Base-by-base conservation (phyloP, 2,113 vertebrate genomes). In the Pterophyllum scalare region DNA sequence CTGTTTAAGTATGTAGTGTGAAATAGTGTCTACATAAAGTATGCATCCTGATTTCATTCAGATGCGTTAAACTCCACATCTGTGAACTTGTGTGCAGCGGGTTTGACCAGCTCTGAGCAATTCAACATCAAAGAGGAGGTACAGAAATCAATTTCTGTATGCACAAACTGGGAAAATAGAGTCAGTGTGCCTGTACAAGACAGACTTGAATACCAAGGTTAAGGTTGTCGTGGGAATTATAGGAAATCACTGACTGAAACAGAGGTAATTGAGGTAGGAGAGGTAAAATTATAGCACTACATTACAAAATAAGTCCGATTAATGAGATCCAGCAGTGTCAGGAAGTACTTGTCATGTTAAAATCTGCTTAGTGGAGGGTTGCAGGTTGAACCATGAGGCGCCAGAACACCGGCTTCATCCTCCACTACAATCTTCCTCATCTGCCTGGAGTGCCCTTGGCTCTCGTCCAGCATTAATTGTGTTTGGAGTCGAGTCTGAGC, bases 391-490 rank as follows among this genome's bases (percentile, higher is more conserved):
- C 52, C 33, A 19, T 11, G n/a, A 31, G 81, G 75, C n/a, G 64
- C 89, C 74, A 81, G 83, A 59, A 70, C 79, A 62, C 9, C 3
- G 28, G 61, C 80, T 58, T 75, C 46, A 1, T 57, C 77, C 78
- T 65, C 65, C 35, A 26, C 82, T 59, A 31, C 83, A 80, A 20
- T 46, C 61, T 74, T 72, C 61, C 78, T 78, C 83, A 61, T 87
- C 65, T 31, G 57, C 81, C 81, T 40, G 88, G 75, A 78, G 86
- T 57, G 80, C 77, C 80, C 87, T 83, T n/a, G 26, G 86, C 82
- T 33, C 65, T 78, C 7, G 43, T 74, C 86, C 89, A 88, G 82
- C 86, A 38, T 75, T 89, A 85, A 92, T 89, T 89, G 82, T 17
- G 54, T 90, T 85, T 84, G 77, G 70, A 90, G 58, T 78, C 31